Base-by-base conservation (phyloP, 2,113 vertebrate species). In the Heterotis niloticus region DNA sequence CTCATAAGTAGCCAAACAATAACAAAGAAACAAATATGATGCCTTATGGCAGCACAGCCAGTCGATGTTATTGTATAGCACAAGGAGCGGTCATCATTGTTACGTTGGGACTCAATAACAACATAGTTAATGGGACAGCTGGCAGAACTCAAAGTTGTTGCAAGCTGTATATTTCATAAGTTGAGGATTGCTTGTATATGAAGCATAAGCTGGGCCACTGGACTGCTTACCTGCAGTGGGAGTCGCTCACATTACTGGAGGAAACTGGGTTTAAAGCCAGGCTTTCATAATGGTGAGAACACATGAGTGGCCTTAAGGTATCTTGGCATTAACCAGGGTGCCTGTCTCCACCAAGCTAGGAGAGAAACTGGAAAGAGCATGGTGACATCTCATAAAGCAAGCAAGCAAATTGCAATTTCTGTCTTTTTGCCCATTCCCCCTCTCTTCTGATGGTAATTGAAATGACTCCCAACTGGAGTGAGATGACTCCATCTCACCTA, bases 381-480 rank as follows among this genome's bases (percentile, higher is more conserved):
- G 18, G n/a, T 66, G 65, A 23, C 20, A 11, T 26, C 26, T 24
- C 12, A 16, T 69, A 29, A 69, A 2, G 51, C 44, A 44, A 2
- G 51, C 44, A 44, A 20, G 44, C 5, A 44, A 51, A 29, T n/a
- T 52, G 62, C 54, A 44, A 77, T 18, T 62, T 57, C 13, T 5
- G n/a, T 44, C 7, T 44, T 44, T 44, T 44, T 7, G 3, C 34
- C 29, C 44, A 4, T 24, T 34, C 62, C 59, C 73, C 16, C 34
- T 76, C 34, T 17, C 16, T 12, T 59, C 59, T 79, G 76, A 77
- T 69, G 26, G 72, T 84, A 78, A 83, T 81, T 80, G 81, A 80
- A 77, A 64, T 79, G 81, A 80, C 79, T 80, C 65, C 59, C 57
- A 76, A 78, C 66, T 79, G 78, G 68, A 44, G 59, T 26, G 52